phyloP scores from a whole-genome alignment of 2,797 vertebrate genomes.

The Pogonophryne albipinna region DNA sequence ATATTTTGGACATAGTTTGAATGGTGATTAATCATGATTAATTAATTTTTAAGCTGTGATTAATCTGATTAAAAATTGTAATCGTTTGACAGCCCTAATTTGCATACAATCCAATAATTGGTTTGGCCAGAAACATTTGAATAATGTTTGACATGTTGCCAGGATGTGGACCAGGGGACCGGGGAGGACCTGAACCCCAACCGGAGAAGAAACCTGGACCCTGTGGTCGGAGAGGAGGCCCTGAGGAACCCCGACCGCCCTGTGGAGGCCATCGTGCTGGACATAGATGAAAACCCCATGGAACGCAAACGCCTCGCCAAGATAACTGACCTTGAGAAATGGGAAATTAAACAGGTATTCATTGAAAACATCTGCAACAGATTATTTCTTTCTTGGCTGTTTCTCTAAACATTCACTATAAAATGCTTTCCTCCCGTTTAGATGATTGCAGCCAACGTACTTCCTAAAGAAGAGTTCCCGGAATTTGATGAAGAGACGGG shows the following conservation, averaged over 20 bases:
- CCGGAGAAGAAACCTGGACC: slow-evolving; percentile 87
- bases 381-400: neutral
- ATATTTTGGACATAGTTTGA: no score
- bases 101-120: neutral
- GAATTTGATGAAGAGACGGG: slow-evolving; percentile 96
- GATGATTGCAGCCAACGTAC: slow-evolving; percentile 97
- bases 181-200: slow-evolving; percentile 95
- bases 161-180: slow-evolving; percentile 95
- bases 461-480: slow-evolving; percentile 95
- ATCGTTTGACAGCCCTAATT: no score
- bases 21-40: no score
- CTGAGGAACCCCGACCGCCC: slow-evolving; percentile 95
- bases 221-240: slow-evolving; percentile 84
- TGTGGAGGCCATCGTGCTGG: slow-evolving; percentile 86
- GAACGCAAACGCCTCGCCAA: slow-evolving; percentile 92
- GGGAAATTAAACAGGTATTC: slow-evolving; percentile 94
- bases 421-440: slow-evolving; percentile 44
- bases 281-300: slow-evolving; percentile 89
- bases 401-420: neutral
- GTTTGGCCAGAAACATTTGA: neutral
- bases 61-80: no score
- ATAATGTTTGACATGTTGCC: neutral
- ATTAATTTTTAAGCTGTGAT: no score
- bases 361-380: neutral
- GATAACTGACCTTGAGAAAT: slow-evolving; percentile 94